Base-by-base conservation (phyloP, 2,113 vertebrate genomes). In the Embiotoca jacksoni region DNA sequence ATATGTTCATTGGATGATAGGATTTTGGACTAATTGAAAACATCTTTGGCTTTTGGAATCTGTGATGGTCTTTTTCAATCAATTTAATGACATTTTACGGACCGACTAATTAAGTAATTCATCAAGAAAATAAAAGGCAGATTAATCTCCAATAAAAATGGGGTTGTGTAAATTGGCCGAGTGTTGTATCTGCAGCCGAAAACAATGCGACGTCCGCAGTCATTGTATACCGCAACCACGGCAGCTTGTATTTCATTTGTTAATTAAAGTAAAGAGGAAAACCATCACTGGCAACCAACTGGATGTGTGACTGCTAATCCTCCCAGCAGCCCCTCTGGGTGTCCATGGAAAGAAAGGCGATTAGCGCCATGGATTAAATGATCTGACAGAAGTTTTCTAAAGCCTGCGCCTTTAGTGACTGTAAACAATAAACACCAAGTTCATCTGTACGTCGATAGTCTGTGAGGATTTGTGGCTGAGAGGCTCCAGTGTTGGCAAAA, bases 321-420 rank as follows among this genome's bases (percentile, higher is more conserved):
- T 50, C 61, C 47, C 57, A 75, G 56, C 16, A 80, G 63, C 32
- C 15, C 67, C 62, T 60, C 37, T 49, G 76, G 52, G 59, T 67
- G 73, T 80, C 79, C 30, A 49, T 76, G 75, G 73, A 60, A 37
- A 78, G 72, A 69, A 77, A 77, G 55, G 54, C 9, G 46, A 82
- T 89, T 85, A 87, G 72, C 33, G 15, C 23, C 37, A 54, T 50
- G 75, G 75, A 79, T 78, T 82, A 88, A 75, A 62, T 78, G 69
- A 84, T 70, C 60, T 64, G 50, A 69, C 57, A 69, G 30, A 74
- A 74, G 78, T 62, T 55, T 72, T 73, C 37, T 23, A 23, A 41
- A 54, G 49, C 72, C 55, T 33, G 35, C 8, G 14, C 23, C 33
- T 67, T 74, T 16, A 50, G 30, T 62, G 59, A 41, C 44, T n/a